Conservation (phyloP, 2,113 vertebrate genomes). For the Salvelinus alpinus region DNA sequence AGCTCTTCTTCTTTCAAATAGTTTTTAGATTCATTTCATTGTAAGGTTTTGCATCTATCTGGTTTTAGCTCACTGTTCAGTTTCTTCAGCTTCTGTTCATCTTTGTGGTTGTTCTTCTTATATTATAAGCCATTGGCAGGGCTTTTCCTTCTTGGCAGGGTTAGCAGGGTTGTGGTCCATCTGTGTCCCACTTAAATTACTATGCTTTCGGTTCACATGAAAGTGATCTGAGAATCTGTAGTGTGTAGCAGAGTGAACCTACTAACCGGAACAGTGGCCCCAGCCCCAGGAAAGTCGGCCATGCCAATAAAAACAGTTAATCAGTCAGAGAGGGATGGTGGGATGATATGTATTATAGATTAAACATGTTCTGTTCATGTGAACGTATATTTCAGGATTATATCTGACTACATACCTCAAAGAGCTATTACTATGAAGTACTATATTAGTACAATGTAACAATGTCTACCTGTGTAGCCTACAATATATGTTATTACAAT, state of each 20-base stretch:
- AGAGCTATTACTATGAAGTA: too few relatives aligned
- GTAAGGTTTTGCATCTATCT: neutral
- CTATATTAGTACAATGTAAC: too few relatives aligned
- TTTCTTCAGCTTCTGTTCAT: neutral
- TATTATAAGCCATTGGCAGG: too few relatives aligned
- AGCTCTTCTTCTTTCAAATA: neutral
- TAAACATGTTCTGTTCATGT: neutral
- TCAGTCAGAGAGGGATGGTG: conserved; percentile 18
- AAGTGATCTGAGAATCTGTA: neutral
- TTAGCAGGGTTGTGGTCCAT: conserved; percentile 5
- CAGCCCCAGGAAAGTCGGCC: neutral
- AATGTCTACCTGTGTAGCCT: too few relatives aligned
- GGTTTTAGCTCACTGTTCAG: neutral
- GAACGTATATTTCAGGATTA: neutral
- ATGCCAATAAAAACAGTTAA: conserved; percentile 16
- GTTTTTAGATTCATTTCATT: neutral
- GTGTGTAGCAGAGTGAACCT: neutral
- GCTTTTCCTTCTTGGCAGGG: too few relatives aligned
- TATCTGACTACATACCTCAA: neutral
- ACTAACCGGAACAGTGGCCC: conserved; percentile 15
- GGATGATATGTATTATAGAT: neutral
- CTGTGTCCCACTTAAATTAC: conserved; percentile 5
- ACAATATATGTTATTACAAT: too few relatives aligned
- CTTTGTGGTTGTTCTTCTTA: neutral
- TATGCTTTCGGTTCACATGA: neutral